phyloP scores from a whole-genome alignment of 2,113 vertebrate genomes.

The Corythornis cristatus region DNA sequence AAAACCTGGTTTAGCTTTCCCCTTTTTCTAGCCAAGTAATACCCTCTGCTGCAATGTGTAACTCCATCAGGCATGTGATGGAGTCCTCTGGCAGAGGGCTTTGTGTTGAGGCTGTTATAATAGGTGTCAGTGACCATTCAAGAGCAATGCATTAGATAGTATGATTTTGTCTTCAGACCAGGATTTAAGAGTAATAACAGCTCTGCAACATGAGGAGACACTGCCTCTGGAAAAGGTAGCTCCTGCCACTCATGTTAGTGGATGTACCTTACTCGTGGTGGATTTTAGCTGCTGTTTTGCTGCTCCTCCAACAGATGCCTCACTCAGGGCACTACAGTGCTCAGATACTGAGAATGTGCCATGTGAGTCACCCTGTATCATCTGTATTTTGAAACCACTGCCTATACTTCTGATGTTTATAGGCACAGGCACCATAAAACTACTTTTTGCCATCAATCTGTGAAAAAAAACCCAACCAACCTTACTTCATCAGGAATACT shows the following conservation, averaged over 20 bases:
- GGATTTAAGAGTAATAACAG: not conserved
- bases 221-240: not conserved
- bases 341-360: not conserved
- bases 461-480: not conserved
- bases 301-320: not conserved
- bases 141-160: not conserved
- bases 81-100: not conserved
- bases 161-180: not conserved
- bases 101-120: not conserved
- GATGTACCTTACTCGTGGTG: not conserved
- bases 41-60: not conserved
- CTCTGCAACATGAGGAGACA: not conserved
- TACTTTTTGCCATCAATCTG: not conserved
- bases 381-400: not conserved
- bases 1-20: not conserved
- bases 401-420: not conserved
- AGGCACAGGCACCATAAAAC: not conserved
- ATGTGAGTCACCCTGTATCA: not conserved
- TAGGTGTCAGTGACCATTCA: not conserved
- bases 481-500: fast-evolving
- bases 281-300: not conserved
- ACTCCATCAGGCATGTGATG: not conserved
- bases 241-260: not conserved
- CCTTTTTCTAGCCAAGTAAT: not conserved
- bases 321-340: not conserved